Evolutionary conservation across 1,140 invertebrate species (phyloP).

Genomic region (Polyergus mexicanus): DNA sequence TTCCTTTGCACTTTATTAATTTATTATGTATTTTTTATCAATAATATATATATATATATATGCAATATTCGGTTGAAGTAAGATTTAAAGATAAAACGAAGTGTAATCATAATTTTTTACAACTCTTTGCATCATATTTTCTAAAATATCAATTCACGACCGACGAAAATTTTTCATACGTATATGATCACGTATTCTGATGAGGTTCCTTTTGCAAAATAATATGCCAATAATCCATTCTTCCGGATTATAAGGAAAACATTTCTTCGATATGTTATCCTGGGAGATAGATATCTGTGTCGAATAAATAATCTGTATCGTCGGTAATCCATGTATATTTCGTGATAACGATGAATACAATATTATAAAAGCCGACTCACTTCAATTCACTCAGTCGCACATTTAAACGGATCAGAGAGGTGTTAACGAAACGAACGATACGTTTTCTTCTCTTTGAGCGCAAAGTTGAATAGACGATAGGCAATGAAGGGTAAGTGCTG

Average conservation of each 20-base stretch:
- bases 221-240: not conserved
- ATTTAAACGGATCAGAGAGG: not conserved
- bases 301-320: not conserved
- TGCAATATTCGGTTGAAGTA: not conserved
- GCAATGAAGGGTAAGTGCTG: conserved; percentile 11
- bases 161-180: not conserved
- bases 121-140: not conserved
- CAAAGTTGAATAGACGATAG: not conserved
- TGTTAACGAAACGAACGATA: not conserved
- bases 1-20: not conserved
- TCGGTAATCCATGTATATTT: not conserved
- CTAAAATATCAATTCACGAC: not conserved
- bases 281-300: not conserved
- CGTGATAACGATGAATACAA: conserved; percentile 1
- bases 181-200: too few species aligned
- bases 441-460: not conserved
- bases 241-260: not conserved
- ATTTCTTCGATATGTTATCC: not conserved
- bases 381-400: not conserved
- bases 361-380: conserved; percentile 11
- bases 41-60: not conserved
- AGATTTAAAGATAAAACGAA: conserved; percentile 7
- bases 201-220: not conserved
- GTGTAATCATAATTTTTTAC: not conserved
- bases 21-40: conserved; percentile 21